phyloP scores from a whole-genome alignment of 2,888 invertebrate species.

The Trissolcus brochymenae region DNA sequence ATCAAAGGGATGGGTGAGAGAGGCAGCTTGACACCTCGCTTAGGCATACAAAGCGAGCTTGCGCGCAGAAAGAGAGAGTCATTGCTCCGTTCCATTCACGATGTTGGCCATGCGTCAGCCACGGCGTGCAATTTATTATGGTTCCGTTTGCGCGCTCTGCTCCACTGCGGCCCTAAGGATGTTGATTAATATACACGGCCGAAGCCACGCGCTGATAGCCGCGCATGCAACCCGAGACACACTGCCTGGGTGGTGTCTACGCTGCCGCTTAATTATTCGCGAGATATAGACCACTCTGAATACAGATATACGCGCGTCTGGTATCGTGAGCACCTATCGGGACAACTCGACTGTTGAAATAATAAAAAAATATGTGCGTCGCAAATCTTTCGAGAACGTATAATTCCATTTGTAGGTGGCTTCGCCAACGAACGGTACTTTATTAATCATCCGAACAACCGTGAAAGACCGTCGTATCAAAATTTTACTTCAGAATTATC shows the following conservation, averaged over 20 bases:
- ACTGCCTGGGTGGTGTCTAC: conserved; percentile 64
- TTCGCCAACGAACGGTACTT: too few species aligned
- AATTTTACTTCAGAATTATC: too few species aligned
- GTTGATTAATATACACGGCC: conserved; percentile 67
- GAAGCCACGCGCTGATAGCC: conserved; percentile 61
- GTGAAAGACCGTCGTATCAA: too few species aligned
- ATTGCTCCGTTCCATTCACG: conserved; percentile 58
- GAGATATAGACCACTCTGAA: conserved; percentile 56
- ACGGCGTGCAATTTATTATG: conserved; percentile 63
- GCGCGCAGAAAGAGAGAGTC: conserved; percentile 51
- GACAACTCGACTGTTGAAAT: conserved; percentile 38
- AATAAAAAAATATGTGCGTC: conserved; percentile 7
- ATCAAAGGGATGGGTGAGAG: conserved; percentile 46
- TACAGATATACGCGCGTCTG: conserved; percentile 4
- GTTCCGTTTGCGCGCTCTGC: conserved; percentile 61
- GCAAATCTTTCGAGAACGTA: too few species aligned
- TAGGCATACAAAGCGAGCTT: conserved; percentile 25
- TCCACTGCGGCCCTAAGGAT: conserved; percentile 58
- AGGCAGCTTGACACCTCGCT: conserved; percentile 30
- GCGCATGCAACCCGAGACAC: conserved; percentile 60
- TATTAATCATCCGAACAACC: too few species aligned
- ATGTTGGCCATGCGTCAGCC: conserved; percentile 57
- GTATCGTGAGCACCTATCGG: conserved; percentile 27
- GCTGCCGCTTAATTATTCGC: conserved; percentile 64
- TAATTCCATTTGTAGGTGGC: too few species aligned